phyloP scores from a whole-genome alignment of 1,140 invertebrate genomes.

The Apis mellifera region DNA sequence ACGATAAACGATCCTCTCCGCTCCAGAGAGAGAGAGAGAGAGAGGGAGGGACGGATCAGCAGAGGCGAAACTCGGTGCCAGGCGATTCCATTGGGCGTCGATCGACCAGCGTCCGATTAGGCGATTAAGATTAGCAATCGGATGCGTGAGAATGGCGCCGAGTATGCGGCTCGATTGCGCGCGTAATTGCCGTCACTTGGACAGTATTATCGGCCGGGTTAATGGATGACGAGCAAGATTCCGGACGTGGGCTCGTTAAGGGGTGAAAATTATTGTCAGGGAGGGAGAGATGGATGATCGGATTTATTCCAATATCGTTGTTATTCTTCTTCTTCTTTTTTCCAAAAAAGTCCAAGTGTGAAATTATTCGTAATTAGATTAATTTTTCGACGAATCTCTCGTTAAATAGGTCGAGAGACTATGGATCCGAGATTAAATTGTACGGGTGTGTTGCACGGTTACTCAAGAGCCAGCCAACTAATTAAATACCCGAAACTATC shows the following conservation, averaged over 20 bases:
- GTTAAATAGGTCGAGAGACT: not conserved
- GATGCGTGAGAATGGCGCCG: slow-evolving; percentile 6
- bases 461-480: not conserved
- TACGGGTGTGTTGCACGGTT: not conserved
- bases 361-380: no score
- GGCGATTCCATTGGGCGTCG: slow-evolving; percentile 43
- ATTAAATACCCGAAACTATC: slow-evolving; percentile 8
- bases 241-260: not conserved
- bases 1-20: slow-evolving; percentile 34
- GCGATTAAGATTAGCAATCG: slow-evolving; percentile 25
- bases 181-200: not conserved
- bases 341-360: no score
- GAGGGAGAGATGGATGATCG: not conserved
- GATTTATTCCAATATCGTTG: no score
- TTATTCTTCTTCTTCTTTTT: no score
- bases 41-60: not conserved
- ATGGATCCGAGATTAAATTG: not conserved
- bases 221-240: slow-evolving; percentile 10
- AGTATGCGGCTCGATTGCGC: not conserved
- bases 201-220: not conserved
- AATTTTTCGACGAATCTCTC: no score
- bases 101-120: slow-evolving; percentile 17
- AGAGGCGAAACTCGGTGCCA: slow-evolving; percentile 28
- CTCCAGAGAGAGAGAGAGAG: not conserved
- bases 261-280: not conserved